These are phyloP conservation scores for Aphelinus certus DNA, from an alignment of 1,140 invertebrate genomes.

Conservation along the genomic window DNA sequence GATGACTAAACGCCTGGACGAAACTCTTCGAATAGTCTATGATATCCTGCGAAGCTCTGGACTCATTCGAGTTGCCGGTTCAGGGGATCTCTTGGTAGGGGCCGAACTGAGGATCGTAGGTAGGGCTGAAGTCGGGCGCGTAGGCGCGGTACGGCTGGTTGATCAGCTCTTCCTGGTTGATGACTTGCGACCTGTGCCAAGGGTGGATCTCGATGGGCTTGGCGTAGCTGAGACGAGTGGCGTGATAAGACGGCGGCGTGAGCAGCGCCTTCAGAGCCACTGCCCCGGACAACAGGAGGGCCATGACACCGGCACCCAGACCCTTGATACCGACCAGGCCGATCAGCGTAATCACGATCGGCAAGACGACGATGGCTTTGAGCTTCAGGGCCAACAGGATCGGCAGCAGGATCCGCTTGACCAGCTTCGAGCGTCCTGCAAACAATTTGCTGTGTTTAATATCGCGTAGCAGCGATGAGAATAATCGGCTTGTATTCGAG, in stretches of 20 bases:
- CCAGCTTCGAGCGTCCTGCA: constrained; percentile 12
- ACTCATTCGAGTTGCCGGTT: background rate
- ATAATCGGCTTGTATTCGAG: too few species aligned
- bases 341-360: constrained; percentile 71
- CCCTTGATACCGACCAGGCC: constrained; percentile 73
- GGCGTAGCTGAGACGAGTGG: constrained; percentile 63
- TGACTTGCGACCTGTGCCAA: constrained; percentile 63
- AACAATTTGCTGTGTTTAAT: too few species aligned
- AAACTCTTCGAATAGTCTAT: too few species aligned
- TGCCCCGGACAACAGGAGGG: constrained; percentile 69
- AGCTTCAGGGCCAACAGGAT: constrained; percentile 71
- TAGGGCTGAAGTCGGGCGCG: constrained; percentile 52
- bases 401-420: constrained; percentile 72
- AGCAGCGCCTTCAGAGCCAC: constrained; percentile 66
- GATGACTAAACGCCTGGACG: too few species aligned
- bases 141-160: constrained; percentile 59
- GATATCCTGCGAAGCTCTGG: too few species aligned
- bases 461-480: too few species aligned
- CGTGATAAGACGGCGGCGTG: constrained; percentile 47
- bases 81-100: constrained; percentile 57
- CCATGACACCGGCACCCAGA: constrained; percentile 71
- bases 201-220: constrained; percentile 62
- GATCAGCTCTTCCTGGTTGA: constrained; percentile 46
- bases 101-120: constrained; percentile 46
- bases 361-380: constrained; percentile 71